A percentile compares a stretch with the other conserved stretches of the same genome.
Evolutionary conservation across 2,113 vertebrate genomes (phyloP).

Genomic region (Ptilonorhynchus violaceus): DNA sequence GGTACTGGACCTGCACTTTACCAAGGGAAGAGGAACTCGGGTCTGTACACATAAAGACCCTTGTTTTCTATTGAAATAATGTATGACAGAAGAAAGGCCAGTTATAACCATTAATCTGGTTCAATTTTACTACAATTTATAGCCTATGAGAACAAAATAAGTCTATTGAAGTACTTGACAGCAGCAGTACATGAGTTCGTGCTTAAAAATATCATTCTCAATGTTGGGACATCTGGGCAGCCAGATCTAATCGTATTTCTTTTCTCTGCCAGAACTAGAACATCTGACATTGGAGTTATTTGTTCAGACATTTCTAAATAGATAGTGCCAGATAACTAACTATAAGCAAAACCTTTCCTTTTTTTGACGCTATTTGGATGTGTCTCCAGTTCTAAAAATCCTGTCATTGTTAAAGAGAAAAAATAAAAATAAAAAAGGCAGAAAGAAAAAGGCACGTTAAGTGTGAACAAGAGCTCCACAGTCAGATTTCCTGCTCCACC

Average conservation of each 20-base stretch:
- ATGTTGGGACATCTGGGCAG: conserved; percentile 47
- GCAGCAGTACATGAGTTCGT: conserved; percentile 57
- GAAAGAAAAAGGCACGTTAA: background rate
- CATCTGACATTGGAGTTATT: conserved; percentile 43
- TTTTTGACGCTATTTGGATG: conserved; percentile 11
- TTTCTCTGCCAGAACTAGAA: conserved; percentile 37
- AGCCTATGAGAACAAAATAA: conserved; percentile 29
- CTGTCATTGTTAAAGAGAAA: background rate
- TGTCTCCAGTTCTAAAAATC: background rate
- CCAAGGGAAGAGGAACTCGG: background rate
- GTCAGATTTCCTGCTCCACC: background rate
- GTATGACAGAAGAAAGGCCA: background rate
- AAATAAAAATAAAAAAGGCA: rapidly evolving
- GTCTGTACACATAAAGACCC: background rate
- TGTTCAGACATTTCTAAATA: conserved; percentile 32
- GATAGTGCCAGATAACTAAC: conserved; percentile 46
- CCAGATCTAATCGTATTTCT: conserved; percentile 60
- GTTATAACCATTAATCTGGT: conserved; percentile 36
- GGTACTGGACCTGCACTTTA: background rate
- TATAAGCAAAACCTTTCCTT: conserved; percentile 52
- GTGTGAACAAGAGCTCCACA: background rate
- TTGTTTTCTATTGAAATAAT: conserved; percentile 7
- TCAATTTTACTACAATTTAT: conserved; percentile 51
- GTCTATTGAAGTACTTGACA: conserved; percentile 48
- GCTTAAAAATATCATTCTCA: conserved; percentile 54